phyloP scores from a whole-genome alignment of 2,888 invertebrate species.

The Julus scandinavius region DNA sequence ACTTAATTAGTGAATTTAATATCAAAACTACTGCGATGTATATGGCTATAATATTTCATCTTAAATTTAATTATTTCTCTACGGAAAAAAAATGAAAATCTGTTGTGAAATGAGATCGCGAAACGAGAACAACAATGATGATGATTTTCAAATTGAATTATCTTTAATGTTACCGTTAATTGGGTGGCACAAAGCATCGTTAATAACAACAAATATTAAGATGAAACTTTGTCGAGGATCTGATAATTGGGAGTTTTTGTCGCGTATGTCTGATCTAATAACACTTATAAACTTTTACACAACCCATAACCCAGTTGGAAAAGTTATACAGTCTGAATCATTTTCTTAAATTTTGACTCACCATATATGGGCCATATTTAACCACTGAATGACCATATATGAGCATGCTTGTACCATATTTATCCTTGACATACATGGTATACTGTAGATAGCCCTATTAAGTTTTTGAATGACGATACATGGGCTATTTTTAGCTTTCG shows the following conservation, averaged over 20 bases:
- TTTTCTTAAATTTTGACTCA: no score
- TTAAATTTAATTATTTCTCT: neutral
- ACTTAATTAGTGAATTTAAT: neutral
- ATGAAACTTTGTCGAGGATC: neutral
- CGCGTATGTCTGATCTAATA: neutral
- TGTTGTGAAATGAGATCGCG: neutral
- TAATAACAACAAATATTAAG: neutral
- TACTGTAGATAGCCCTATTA: no score
- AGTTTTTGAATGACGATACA: no score
- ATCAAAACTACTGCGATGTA: neutral
- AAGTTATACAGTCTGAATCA: no score
- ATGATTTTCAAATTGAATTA: conserved; percentile 22
- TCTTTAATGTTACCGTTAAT: neutral
- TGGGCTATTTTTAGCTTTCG: no score
- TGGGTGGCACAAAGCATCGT: neutral
- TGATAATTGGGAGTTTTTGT: conserved; percentile 2
- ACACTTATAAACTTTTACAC: no score
- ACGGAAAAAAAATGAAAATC: neutral
- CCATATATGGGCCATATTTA: no score
- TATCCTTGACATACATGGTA: no score
- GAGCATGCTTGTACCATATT: no score
- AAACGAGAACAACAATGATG: neutral
- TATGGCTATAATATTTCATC: neutral
- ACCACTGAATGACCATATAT: no score
- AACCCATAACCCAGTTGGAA: no score